Evolutionary conservation across 2,113 vertebrate genomes (phyloP).

Genomic region (Elanus axillaris): DNA sequence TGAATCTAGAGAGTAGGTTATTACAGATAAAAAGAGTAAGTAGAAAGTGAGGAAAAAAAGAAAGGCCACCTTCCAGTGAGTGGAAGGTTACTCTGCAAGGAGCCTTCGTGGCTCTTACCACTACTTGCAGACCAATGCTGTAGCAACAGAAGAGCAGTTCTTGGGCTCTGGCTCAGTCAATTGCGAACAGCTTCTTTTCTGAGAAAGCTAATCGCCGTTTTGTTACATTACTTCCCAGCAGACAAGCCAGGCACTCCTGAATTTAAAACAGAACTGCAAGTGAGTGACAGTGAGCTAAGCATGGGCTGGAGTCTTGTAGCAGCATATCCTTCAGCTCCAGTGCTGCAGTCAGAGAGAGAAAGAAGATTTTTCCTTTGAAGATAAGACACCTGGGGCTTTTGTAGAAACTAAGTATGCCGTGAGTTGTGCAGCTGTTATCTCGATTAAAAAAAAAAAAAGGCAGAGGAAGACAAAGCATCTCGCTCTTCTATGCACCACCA

Average conservation of each 20-base stretch:
- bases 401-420: neutral
- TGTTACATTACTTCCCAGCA: neutral
- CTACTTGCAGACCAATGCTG: neutral
- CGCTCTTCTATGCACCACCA: neutral
- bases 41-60: neutral
- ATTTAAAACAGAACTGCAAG: neutral
- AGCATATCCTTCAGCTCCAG: conserved; percentile 1
- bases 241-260: neutral
- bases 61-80: neutral
- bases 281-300: neutral
- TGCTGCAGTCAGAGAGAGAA: neutral
- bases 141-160: neutral
- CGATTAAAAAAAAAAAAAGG: neutral
- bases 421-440: neutral
- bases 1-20: neutral
- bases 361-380: conserved; percentile 9
- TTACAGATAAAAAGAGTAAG: neutral
- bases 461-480: neutral
- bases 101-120: neutral
- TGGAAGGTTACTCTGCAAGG: neutral
- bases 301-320: neutral
- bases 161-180: neutral
- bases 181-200: neutral
- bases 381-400: conserved; percentile 15
- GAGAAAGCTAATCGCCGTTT: neutral